These are phyloP conservation scores for Gonocerus acuteangulatus DNA, from an alignment of 2,888 invertebrate species.

Conservation along the genomic window DNA sequence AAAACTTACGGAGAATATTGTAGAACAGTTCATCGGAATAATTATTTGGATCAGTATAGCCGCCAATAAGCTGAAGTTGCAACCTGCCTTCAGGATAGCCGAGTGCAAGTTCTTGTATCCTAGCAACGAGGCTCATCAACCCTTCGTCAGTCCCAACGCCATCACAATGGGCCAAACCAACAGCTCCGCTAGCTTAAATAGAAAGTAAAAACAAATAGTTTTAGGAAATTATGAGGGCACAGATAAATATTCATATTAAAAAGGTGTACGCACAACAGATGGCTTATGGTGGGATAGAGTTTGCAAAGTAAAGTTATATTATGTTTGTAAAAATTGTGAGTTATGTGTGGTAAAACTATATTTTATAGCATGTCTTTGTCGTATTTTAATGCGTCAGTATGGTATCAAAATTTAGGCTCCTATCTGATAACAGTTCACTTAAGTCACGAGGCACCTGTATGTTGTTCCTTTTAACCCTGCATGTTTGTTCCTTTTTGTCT, in stretches of 20 bases:
- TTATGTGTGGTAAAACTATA: too few relatives aligned
- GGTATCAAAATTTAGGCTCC: too few relatives aligned
- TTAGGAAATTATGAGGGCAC: too few relatives aligned
- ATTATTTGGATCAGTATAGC: constrained; percentile 77
- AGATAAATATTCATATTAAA: neutral
- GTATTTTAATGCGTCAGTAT: too few relatives aligned
- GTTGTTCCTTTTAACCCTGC: too few relatives aligned
- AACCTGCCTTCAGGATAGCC: constrained; percentile 82
- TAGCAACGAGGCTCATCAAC: constrained; percentile 69
- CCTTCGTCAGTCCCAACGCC: constrained; percentile 80
- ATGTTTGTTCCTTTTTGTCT: too few relatives aligned
- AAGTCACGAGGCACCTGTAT: too few relatives aligned
- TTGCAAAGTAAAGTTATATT: neutral
- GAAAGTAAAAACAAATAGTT: neutral
- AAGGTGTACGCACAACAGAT: too few relatives aligned
- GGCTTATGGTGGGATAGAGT: neutral
- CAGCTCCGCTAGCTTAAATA: constrained; percentile 72
- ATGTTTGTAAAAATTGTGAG: too few relatives aligned
- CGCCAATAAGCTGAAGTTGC: constrained; percentile 84
- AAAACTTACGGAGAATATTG: constrained; percentile 75
- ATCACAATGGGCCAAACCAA: constrained; percentile 74
- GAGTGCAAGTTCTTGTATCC: constrained; percentile 77
- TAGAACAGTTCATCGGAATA: constrained; percentile 85
- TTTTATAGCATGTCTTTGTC: too few relatives aligned
- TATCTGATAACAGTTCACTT: too few relatives aligned